These are phyloP conservation scores for Oxycera nigricornis DNA, from an alignment of 2,888 invertebrate genomes.

Conservation along the genomic window DNA sequence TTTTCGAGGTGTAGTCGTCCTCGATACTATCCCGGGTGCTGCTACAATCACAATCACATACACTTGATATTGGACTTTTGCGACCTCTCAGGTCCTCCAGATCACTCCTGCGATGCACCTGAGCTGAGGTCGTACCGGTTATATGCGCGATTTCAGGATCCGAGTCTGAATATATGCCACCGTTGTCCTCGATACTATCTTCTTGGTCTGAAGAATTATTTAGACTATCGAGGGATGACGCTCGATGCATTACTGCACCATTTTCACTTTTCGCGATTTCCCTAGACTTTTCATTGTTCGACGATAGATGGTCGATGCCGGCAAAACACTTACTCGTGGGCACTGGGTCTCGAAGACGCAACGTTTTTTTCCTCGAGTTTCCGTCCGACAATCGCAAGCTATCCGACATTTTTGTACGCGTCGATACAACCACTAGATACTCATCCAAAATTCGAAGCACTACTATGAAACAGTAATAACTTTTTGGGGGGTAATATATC, in stretches of 20 bases:
- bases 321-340: constrained; percentile 64
- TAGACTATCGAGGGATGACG: constrained; percentile 72
- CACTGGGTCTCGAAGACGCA: constrained; percentile 47
- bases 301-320: constrained; percentile 31
- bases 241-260: constrained; percentile 49
- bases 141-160: constrained; percentile 70
- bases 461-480: too few species aligned
- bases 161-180: constrained; percentile 68
- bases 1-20: constrained; percentile 54
- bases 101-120: constrained; percentile 59
- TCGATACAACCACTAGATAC: neutral
- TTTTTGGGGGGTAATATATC: too few species aligned
- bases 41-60: constrained; percentile 52
- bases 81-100: constrained; percentile 58
- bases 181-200: constrained; percentile 68
- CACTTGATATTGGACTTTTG: constrained; percentile 58
- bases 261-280: constrained; percentile 45
- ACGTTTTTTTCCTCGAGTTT: constrained; percentile 42
- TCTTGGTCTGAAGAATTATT: constrained; percentile 74
- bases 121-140: constrained; percentile 59
- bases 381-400: constrained; percentile 51
- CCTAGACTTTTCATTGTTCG: constrained; percentile 41
- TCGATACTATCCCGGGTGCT: constrained; percentile 58
- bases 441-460: too few species aligned
- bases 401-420: constrained; percentile 55